These are phyloP conservation scores for Chiroxiphia lanceolata DNA, from an alignment of 2,797 vertebrate genomes.

Conservation along the genomic window DNA sequence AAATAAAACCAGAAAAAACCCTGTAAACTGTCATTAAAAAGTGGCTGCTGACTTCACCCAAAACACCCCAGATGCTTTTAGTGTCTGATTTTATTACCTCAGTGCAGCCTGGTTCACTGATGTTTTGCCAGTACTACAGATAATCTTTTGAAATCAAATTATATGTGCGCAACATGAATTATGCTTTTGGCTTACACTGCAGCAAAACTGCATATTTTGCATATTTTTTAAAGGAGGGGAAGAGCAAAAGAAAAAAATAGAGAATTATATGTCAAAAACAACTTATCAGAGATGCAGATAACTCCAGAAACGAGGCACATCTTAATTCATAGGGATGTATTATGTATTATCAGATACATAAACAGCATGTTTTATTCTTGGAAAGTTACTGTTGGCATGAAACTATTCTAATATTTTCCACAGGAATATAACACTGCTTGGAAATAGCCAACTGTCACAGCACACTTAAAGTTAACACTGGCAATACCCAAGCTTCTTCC, in stretches of 20 bases:
- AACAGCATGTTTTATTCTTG: neutral
- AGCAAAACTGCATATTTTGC: conserved; percentile 40
- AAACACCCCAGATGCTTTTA: neutral
- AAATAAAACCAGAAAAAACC: neutral
- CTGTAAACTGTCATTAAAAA: neutral
- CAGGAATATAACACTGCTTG: neutral
- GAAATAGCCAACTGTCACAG: neutral
- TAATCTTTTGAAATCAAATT: conserved; percentile 63
- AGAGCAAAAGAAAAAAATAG: neutral
- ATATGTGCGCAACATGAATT: neutral
- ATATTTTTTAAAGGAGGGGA: neutral
- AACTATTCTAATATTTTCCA: neutral
- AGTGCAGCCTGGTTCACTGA: neutral
- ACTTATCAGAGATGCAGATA: conserved; percentile 44
- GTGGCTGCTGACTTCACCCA: neutral
- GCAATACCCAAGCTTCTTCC: neutral
- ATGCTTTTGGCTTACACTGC: conserved; percentile 22
- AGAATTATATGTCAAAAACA: conserved; percentile 43
- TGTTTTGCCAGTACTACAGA: conserved; percentile 15
- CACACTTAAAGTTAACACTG: neutral
- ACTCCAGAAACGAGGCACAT: neutral
- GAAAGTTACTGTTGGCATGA: neutral
- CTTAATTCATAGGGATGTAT: neutral
- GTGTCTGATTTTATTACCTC: neutral
- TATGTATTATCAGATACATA: neutral